Conservation (phyloP, 2,888 invertebrate genomes). For the Eupsilia transversa region DNA sequence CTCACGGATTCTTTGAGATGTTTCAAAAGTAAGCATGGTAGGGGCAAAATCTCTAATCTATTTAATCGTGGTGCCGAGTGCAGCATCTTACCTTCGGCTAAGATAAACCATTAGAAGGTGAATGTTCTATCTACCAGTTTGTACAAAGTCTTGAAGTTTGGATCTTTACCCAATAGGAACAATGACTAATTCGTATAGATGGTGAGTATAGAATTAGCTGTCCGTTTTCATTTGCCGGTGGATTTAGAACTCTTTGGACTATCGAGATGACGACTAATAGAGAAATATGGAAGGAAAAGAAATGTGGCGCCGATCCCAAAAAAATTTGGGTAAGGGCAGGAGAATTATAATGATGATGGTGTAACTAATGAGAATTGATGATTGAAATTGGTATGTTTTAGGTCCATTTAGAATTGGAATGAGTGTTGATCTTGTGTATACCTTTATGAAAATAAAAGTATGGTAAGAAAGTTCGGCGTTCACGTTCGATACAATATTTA, state of each 20-base stretch:
- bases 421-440: neutral
- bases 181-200: constrained; percentile 36
- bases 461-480: neutral
- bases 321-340: too few relatives aligned
- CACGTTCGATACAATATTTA: neutral
- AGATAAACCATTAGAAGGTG: constrained; percentile 56
- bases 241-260: constrained; percentile 13
- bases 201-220: constrained; percentile 26
- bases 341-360: neutral
- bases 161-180: neutral
- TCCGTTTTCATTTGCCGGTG: constrained; percentile 5
- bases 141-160: constrained; percentile 12
- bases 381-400: neutral
- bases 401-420: neutral
- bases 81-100: constrained; percentile 60
- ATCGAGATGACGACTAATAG: too few relatives aligned
- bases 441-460: neutral
- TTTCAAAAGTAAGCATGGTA: constrained; percentile 38
- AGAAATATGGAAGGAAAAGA: too few relatives aligned
- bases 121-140: constrained; percentile 34
- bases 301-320: too few relatives aligned
- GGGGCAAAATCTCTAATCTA: constrained; percentile 62
- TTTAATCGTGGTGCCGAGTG: constrained; percentile 63
- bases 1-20: neutral
- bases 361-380: neutral